Base-by-base conservation (phyloP, 30 jellyfish, hydroid and myxozoan species). In the Nemopilema nomurai region DNA sequence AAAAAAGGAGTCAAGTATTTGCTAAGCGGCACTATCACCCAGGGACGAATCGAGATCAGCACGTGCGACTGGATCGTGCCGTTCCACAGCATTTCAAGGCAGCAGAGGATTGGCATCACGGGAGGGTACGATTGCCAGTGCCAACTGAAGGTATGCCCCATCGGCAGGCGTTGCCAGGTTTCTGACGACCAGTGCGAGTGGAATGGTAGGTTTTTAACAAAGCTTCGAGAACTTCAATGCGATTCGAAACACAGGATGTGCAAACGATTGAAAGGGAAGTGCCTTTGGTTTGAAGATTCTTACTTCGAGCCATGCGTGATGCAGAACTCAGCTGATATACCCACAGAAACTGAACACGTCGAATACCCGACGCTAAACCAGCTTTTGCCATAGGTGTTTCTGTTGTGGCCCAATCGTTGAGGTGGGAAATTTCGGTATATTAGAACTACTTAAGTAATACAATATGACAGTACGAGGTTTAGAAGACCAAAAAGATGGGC, bases 111-210 rank as follows among this genome's bases (percentile, higher is more conserved):
- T 28, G 97, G 97, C 16, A 77, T 90, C 49, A 75, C 73, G 29
- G 97, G 97, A 23, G 91, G 83, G 18, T 90, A 90, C 52, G 97
- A 90, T 82, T 90, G 97, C 90, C 52, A 93, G 27, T 90, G 97
- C 70, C 27, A 76, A 71, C 90, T 90, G 25, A 82, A 73, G 19
- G 68, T 28, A 0, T 90, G 97, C 62, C 86, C 91, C 4, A 31
- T 69, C 31, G 97, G 91, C 20, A 26, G 51, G 76, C 65, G 18
- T 18, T 83, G 92, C 28, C 76, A 57, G 32, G 28, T 23, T 57
- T 41, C 80, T 21, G 64, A 65, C 8, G 49, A 62, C 31, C 20
- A 57, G 28, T 83, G 92, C 41, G 92, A 83, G 49, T 83, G 92
- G 92, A 66, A 57, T n/a, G 74, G 22, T 22, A 71, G 82, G 41